Percentiles rank a stretch among this genome's conserved stretches.
phyloP scores from a whole-genome alignment of 2,797 vertebrate genomes.

The Onychomys torridus region DNA sequence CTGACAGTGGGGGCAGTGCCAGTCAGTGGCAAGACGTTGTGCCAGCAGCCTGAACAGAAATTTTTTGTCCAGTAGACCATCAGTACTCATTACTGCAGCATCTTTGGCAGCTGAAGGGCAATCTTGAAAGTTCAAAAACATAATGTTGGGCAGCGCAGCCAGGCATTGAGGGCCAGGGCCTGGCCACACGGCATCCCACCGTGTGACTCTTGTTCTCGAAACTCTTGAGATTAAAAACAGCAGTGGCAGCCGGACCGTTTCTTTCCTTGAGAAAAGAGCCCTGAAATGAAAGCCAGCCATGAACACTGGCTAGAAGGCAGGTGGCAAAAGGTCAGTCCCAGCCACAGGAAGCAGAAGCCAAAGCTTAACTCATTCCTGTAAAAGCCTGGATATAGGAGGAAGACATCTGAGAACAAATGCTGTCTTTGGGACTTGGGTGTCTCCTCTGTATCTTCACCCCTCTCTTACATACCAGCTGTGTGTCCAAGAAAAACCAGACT shows the following conservation, averaged over 20 bases:
- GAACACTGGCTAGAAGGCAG: background rate
- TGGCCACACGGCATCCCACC: background rate
- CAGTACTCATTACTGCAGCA: background rate
- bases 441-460: background rate
- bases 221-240: background rate
- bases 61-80: background rate
- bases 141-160: background rate
- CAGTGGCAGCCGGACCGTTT: background rate
- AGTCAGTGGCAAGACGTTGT: too few relatives aligned
- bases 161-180: background rate
- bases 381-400: background rate
- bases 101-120: background rate
- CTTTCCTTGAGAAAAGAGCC: slow-evolving; percentile 15
- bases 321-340: background rate
- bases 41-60: background rate
- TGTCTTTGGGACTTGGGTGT: background rate
- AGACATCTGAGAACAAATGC: background rate
- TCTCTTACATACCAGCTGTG: background rate
- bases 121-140: background rate
- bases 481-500: background rate
- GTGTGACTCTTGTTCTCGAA: background rate
- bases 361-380: accelerated
- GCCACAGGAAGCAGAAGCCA: background rate
- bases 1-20: background rate
- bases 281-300: background rate